These are phyloP conservation scores for Melanchra persicariae DNA, from an alignment of 2,888 invertebrate genomes.

Conservation along the genomic window DNA sequence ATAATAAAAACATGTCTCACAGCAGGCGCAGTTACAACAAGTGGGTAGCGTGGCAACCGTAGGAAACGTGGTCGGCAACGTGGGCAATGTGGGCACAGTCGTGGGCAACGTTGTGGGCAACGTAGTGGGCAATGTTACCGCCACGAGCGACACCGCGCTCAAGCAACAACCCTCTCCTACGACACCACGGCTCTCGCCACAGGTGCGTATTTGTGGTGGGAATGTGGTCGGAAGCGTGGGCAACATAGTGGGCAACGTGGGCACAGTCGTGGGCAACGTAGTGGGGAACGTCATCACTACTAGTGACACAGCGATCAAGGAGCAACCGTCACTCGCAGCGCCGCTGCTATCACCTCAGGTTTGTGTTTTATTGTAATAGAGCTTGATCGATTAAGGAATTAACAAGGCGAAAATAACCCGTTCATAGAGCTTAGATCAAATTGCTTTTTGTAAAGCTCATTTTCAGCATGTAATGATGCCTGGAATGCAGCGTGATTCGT, in stretches of 20 bases:
- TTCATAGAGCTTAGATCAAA: constrained; percentile 12
- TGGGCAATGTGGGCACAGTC: constrained; percentile 69
- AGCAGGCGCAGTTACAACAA: constrained; percentile 94
- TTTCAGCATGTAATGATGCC: constrained; percentile 43
- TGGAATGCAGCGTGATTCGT: constrained; percentile 26
- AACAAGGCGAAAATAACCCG: constrained; percentile 13
- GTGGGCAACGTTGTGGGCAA: constrained; percentile 68
- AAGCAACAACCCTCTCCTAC: constrained; percentile 87
- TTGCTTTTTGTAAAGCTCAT: constrained; percentile 24
- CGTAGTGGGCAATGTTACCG: constrained; percentile 66
- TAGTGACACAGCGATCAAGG: constrained; percentile 83
- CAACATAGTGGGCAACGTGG: constrained; percentile 70
- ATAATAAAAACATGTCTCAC: constrained; percentile 39
- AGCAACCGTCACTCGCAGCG: constrained; percentile 85
- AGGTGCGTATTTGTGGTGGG: constrained; percentile 73
- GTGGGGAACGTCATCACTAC: constrained; percentile 68
- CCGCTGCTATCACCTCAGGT: constrained; percentile 87
- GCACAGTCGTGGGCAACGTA: constrained; percentile 69
- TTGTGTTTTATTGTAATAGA: constrained; percentile 41
- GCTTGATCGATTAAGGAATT: constrained; percentile 10
- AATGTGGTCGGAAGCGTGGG: constrained; percentile 58
- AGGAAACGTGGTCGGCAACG: constrained; percentile 68
- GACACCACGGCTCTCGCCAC: constrained; percentile 84
- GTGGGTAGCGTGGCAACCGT: constrained; percentile 77
- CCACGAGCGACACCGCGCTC: constrained; percentile 78